Conservation (phyloP, 1,140 invertebrate species). For the Trichonephila clavata region DNA sequence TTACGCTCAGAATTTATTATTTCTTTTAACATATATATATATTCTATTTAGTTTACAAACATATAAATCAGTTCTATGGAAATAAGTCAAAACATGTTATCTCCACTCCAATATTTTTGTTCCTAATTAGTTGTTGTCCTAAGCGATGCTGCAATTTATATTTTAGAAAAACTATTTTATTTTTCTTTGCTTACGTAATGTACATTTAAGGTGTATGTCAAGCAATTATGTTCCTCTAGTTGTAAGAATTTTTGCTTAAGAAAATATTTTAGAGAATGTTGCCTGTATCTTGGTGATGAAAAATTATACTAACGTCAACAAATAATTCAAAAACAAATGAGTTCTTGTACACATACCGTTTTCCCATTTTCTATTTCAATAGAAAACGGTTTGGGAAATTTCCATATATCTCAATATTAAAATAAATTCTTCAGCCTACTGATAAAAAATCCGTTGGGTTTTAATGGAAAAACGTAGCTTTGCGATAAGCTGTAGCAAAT, state of each 20-base stretch:
- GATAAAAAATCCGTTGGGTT: constrained; percentile 28
- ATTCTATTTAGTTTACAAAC: not conserved
- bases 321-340: constrained; percentile 61
- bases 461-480: constrained; percentile 65
- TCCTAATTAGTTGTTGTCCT: constrained; percentile 12
- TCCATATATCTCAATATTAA: constrained; percentile 33
- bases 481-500: constrained; percentile 58
- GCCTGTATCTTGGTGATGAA: not conserved
- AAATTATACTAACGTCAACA: constrained; percentile 42
- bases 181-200: not conserved
- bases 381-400: not conserved
- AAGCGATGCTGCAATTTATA: not conserved
- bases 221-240: not conserved
- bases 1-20: too few species aligned
- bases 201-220: not conserved
- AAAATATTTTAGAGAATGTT: not conserved
- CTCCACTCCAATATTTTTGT: not conserved
- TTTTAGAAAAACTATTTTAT: not conserved
- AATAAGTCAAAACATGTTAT: not conserved
- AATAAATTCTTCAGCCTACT: not conserved
- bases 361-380: constrained; percentile 3
- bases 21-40: too few species aligned
- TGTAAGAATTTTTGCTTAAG: not conserved
- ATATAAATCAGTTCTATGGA: not conserved
- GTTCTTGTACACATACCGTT: not conserved